Evolutionary conservation across 2,797 vertebrate species (phyloP), one percentile per base, ranked within the genome.

Genomic region (Enteromius viviparus): DNA sequence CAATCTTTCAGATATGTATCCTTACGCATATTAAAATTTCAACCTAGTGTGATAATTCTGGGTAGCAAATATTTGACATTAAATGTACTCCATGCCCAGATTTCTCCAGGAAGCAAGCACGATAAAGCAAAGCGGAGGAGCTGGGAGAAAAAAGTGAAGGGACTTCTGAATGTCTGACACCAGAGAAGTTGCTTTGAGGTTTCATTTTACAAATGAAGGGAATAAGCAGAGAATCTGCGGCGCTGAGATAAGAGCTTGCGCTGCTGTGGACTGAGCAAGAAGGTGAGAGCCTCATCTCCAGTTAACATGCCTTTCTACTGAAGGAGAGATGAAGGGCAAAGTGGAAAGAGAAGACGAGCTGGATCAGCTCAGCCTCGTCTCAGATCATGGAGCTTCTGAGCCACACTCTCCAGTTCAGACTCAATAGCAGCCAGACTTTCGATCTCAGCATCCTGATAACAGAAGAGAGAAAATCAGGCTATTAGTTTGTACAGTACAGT

Each of bases 371-470:
- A 94, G 89, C 94, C 93, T 87, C 89, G 94, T 83, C 94, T 94
- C 89, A 99, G 92, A 37, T 95, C 92, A 0, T 98, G 97, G 80
- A 99, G 95, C 91, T 96, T 97, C 90, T 95, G 96, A 78, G 96
- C 96, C 10, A 98, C 96, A 0, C 93, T 96, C 89, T 99, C 96
- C 42, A 99, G 95, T 92, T 99, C 97, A 0, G 96, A 97, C 93
- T 99, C 96, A 0, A 99, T 98, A 90, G 96, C 94, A 0, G 96
- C 96, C 89, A 99, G 93, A 84, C 96, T 97, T 89, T 98, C 97
- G 85, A 98, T 94, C 88, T 98, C 97, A n/a, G 88, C 87, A 40
- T 96, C 94, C 95, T 95, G 70, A 76, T 34, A n/a, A 62, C 15
- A 58, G 42, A 76, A 62, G 19, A 82, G 19, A 90, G 87, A 60